phyloP scores from a whole-genome alignment of 2,113 vertebrate genomes.

The Piprites chloris region DNA sequence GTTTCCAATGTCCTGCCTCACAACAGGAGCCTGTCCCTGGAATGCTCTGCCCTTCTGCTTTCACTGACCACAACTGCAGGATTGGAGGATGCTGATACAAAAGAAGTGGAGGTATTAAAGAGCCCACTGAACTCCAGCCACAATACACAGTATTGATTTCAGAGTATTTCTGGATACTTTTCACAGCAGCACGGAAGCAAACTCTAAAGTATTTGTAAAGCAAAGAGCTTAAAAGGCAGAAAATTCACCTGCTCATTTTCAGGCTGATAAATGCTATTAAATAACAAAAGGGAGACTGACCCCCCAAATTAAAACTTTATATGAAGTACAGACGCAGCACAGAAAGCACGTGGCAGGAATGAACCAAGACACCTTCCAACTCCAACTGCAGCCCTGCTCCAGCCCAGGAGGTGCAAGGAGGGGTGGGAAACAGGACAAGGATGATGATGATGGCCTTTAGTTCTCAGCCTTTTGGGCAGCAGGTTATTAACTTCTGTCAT shows the following conservation, averaged over 20 bases:
- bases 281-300: not conserved
- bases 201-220: not conserved
- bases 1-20: not conserved
- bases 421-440: fast-evolving
- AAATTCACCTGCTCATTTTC: not conserved
- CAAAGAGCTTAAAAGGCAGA: not conserved
- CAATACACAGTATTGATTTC: not conserved
- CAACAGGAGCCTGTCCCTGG: not conserved
- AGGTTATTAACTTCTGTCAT: not conserved
- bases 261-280: not conserved
- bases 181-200: not conserved
- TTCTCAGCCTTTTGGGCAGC: not conserved
- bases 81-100: not conserved
- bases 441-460: not conserved
- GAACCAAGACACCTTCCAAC: not conserved
- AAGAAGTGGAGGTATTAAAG: not conserved
- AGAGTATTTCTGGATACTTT: not conserved
- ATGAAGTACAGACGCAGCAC: not conserved
- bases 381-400: not conserved
- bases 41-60: not conserved
- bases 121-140: not conserved
- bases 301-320: not conserved
- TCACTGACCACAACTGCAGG: not conserved
- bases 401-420: not conserved
- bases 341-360: not conserved